A percentile compares a stretch with the other conserved stretches of the same genome.
Evolutionary conservation across 2,113 vertebrate genomes (phyloP).

Genomic region (Lagopus leucura): DNA sequence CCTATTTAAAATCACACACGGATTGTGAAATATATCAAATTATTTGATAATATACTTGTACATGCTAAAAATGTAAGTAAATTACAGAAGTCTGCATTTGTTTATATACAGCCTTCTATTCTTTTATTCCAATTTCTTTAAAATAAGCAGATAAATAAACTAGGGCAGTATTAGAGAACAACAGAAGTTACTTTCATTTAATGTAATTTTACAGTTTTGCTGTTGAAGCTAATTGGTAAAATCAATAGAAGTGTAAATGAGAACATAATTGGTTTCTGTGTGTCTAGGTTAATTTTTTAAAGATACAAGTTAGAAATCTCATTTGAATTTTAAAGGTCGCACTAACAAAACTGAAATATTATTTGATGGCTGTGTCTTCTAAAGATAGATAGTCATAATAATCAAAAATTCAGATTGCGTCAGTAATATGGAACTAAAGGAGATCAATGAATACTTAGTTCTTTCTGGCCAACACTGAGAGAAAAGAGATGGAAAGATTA

Average conservation of each 20-base stretch:
- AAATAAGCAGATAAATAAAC: neutral
- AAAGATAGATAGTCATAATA: neutral
- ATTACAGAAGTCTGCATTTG: neutral
- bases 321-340: neutral
- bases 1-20: neutral
- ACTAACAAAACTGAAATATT: neutral
- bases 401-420: neutral
- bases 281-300: neutral
- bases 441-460: neutral
- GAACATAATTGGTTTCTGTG: neutral
- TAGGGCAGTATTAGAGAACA: neutral
- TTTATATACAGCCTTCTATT: neutral
- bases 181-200: neutral
- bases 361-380: neutral
- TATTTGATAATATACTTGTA: neutral
- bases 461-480: neutral
- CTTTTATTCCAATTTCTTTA: neutral
- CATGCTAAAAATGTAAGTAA: neutral
- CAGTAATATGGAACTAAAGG: neutral
- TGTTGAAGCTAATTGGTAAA: neutral
- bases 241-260: neutral
- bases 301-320: neutral
- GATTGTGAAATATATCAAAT: neutral
- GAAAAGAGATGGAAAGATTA: fast-evolving
- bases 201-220: neutral